Evolutionary conservation across 2,113 vertebrate species (phyloP), one percentile per base, ranked within the genome.

Genomic region (Corydoras maculifer): DNA sequence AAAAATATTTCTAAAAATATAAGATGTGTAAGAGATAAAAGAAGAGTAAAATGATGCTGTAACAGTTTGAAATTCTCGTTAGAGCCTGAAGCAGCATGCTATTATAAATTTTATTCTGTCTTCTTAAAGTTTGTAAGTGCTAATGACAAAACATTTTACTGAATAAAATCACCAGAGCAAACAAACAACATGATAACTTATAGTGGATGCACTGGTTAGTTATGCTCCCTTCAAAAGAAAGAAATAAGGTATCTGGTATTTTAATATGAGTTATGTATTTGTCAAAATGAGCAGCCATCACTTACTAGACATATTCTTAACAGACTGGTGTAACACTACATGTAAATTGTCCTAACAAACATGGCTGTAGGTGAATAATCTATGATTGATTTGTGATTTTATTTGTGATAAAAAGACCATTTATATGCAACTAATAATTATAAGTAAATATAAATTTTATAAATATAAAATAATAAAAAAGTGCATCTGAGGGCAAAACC

Each of bases 81-180:
- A 77, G 74, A 79, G 78, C 75, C 79, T 77, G 73, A 43, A 43
- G 35, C 66, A 77, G 72, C 78, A 75, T 76, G 81, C 83, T 85
- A 85, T 87, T 74, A 84, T 73, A 73, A 84, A 83, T 72, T 79
- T 77, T 77, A 78, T 83, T 83, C 75, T 58, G 75, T 66, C 83
- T 90, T 88, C 88, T 88, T 88, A 87, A 87, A 85, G 80, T 78
- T 76, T 72, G 29, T 57, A 77, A 25, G 18, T 82, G 81, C 75
- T 82, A 86, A 87, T 81, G 74, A 74, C 14, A 74, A 25, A 25
- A 25, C 18, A 25, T 25, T 25, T 25, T 25, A 25, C 18, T 25
- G 18, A 25, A 25, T 25, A 25, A 25, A 25, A 25, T 25, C 18
- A 25, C 18, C 18, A 25, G 18, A 25, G 18, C 18, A 25, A 25